Conservation (phyloP, 1,140 invertebrate genomes). For the Drosophila tsacasi region DNA sequence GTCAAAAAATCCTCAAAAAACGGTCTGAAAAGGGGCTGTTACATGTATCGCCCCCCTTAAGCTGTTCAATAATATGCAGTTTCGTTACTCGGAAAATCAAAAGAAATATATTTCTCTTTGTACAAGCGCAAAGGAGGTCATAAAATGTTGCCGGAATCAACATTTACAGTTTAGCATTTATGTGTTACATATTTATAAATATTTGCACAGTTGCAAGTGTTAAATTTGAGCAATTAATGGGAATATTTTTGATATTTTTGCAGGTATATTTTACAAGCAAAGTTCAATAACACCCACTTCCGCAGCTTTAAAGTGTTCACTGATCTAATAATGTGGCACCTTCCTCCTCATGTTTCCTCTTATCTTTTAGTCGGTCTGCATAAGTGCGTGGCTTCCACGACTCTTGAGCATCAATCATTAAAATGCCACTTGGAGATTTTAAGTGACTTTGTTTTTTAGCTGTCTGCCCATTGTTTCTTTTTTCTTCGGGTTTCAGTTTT, state of each 20-base stretch:
- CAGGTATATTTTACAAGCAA: background rate
- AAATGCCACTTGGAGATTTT: conserved; percentile 15
- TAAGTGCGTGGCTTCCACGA: conserved; percentile 10
- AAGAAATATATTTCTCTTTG: conserved; percentile 4
- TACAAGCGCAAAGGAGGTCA: conserved; percentile 8
- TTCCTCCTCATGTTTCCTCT: conserved; percentile 1
- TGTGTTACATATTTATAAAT: conserved; percentile 15
- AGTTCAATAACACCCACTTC: conserved; percentile 15
- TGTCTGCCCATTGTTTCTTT: conserved; percentile 13
- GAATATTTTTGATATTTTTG: background rate
- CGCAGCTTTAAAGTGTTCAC: conserved; percentile 12
- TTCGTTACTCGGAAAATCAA: background rate
- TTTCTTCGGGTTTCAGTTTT: background rate
- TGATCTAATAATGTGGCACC: conserved; percentile 13
- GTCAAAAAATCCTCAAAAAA: too few species aligned
- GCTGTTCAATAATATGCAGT: background rate
- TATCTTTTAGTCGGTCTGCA: conserved; percentile 5
- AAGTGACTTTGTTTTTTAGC: conserved; percentile 13
- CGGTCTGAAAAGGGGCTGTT: too few species aligned
- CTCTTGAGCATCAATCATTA: conserved; percentile 19
- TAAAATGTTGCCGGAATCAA: conserved; percentile 11
- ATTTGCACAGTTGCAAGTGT: conserved; percentile 47
- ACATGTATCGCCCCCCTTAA: too few species aligned
- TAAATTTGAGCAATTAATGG: conserved; percentile 6
- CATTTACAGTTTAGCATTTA: conserved; percentile 8